These are phyloP conservation scores for Patagioenas fasciata DNA, from an alignment of 2,113 vertebrate genomes.

Conservation along the genomic window DNA sequence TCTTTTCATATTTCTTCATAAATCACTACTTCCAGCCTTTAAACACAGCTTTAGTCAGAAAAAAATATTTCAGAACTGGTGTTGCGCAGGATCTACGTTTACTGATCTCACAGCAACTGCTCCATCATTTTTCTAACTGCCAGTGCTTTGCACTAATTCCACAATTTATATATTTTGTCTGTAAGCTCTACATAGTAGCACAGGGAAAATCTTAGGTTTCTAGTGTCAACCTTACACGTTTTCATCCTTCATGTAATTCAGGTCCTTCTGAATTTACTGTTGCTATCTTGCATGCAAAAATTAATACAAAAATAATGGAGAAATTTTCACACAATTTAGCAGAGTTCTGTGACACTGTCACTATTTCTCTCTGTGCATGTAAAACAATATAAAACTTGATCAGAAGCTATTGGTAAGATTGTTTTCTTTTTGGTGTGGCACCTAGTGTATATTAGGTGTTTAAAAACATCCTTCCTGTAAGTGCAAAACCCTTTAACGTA, in stretches of 20 bases:
- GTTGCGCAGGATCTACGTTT: neutral
- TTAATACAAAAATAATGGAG: neutral
- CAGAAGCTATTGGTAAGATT: neutral
- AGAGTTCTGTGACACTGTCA: neutral
- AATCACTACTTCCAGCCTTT: conserved; percentile 36
- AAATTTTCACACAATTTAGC: neutral
- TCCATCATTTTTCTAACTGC: neutral
- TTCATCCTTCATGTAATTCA: neutral
- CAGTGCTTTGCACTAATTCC: neutral
- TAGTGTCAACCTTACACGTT: neutral
- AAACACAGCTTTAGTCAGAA: conserved; percentile 23
- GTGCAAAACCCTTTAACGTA: neutral
- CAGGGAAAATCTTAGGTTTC: neutral
- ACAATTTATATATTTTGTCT: neutral
- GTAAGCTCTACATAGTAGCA: neutral
- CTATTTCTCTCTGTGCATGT: neutral
- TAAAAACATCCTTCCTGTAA: neutral
- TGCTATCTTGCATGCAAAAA: neutral
- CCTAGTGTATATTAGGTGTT: neutral
- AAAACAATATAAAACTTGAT: neutral
- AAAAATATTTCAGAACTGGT: conserved; percentile 9
- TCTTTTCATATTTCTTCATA: conserved; percentile 57
- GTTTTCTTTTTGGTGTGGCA: neutral
- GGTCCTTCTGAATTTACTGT: neutral
- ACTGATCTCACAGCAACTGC: neutral